A percentile compares a stretch with the other conserved stretches of the same genome.
These are phyloP conservation scores for Sesia apiformis DNA, from an alignment of 2,888 invertebrate species.

Conservation along the genomic window DNA sequence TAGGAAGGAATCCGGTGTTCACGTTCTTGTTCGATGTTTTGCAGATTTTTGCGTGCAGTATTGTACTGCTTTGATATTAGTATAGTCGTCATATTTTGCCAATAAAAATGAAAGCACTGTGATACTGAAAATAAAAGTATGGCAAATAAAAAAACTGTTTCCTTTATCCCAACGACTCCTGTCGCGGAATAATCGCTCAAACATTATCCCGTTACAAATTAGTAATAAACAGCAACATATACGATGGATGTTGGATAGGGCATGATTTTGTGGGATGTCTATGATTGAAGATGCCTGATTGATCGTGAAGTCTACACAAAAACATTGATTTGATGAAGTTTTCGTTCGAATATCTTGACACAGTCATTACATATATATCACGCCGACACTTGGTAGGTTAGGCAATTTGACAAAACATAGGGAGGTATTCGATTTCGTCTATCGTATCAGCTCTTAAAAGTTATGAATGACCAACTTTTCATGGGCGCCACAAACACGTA, in stretches of 20 bases:
- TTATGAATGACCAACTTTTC: not conserved
- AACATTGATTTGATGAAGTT: too few relatives aligned
- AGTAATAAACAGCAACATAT: not conserved
- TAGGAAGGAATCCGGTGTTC: slow-evolving; percentile 26
- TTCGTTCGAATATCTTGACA: too few relatives aligned
- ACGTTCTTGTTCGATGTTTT: slow-evolving; percentile 9
- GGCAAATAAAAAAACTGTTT: slow-evolving; percentile 61
- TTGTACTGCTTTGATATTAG: slow-evolving; percentile 28
- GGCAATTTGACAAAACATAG: too few relatives aligned
- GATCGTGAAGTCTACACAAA: too few relatives aligned
- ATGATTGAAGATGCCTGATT: too few relatives aligned
- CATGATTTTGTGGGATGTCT: too few relatives aligned
- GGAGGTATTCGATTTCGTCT: too few relatives aligned
- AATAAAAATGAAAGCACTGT: slow-evolving; percentile 27
- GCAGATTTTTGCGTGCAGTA: slow-evolving; percentile 23
- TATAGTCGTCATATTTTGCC: not conserved
- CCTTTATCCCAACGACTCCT: slow-evolving; percentile 61
- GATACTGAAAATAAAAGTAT: slow-evolving; percentile 60
- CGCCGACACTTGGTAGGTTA: too few relatives aligned
- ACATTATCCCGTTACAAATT: not conserved
- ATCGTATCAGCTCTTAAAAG: not conserved
- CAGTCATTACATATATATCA: too few relatives aligned
- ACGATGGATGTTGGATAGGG: too few relatives aligned
- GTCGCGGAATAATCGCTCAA: slow-evolving; percentile 7
- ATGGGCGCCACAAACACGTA: slow-evolving; percentile 8